Evolutionary conservation across 2,888 invertebrate genomes (phyloP).

Genomic region (Acleris holmiana): DNA sequence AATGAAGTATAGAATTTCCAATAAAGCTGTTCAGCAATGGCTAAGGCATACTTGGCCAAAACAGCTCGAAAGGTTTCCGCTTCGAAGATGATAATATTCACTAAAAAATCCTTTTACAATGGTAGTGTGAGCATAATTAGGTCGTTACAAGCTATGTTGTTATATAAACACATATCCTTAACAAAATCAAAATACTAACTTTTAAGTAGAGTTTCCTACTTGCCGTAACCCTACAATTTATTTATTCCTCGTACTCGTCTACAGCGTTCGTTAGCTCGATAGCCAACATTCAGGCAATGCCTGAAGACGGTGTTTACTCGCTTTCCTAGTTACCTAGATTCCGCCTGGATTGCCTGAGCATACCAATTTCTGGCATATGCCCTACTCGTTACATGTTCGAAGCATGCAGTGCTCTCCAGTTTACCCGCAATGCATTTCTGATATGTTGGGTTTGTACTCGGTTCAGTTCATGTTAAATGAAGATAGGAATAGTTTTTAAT

Average conservation of each 20-base stretch:
- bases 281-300: constrained; percentile 40
- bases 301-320: constrained; percentile 45
- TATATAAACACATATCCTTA: too few species aligned
- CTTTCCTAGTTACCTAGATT: constrained; percentile 40
- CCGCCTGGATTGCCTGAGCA: constrained; percentile 51
- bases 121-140: not conserved
- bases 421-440: constrained; percentile 1
- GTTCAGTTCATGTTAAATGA: not conserved
- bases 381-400: constrained; percentile 46
- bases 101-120: not conserved
- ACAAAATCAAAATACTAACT: too few species aligned
- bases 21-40: not conserved
- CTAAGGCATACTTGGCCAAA: constrained; percentile 5
- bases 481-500: too few species aligned
- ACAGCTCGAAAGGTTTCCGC: not conserved
- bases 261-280: constrained; percentile 36
- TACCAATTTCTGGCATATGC: constrained; percentile 61
- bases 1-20: too few species aligned
- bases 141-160: too few species aligned
- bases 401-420: constrained; percentile 23
- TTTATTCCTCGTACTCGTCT: constrained; percentile 9
- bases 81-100: not conserved
- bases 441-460: not conserved
- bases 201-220: too few species aligned
- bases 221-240: constrained; percentile 8